phyloP scores from a whole-genome alignment of 2,888 invertebrate genomes.

The Brachyopa scutellaris region DNA sequence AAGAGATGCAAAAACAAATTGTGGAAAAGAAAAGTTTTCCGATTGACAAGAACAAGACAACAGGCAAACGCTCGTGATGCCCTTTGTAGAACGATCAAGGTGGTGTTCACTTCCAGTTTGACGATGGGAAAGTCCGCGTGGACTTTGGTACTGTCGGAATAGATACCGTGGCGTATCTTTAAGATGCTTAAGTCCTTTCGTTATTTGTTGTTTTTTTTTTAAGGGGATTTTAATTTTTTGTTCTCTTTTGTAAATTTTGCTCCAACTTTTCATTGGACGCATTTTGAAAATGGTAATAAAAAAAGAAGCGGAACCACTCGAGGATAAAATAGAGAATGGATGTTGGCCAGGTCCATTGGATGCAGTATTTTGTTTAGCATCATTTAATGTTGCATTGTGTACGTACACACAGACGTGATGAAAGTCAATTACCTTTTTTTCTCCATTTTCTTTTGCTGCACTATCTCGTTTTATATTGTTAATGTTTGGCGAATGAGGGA shows the following conservation, averaged over 20 bases:
- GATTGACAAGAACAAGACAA: slow-evolving; percentile 33
- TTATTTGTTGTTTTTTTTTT: slow-evolving; percentile 16
- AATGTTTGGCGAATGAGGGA: background rate
- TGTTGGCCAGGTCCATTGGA: slow-evolving; percentile 27
- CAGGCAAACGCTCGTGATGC: slow-evolving; percentile 10
- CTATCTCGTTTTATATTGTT: slow-evolving; percentile 28
- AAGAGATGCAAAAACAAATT: background rate
- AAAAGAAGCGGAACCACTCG: slow-evolving; percentile 36
- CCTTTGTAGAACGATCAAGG: slow-evolving; percentile 3
- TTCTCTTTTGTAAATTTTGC: background rate
- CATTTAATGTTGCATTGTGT: slow-evolving; percentile 20
- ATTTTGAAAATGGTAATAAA: slow-evolving; percentile 48
- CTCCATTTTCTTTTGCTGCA: slow-evolving; percentile 4
- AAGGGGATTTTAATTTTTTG: background rate
- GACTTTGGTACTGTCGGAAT: slow-evolving; percentile 45
- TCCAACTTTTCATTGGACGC: slow-evolving; percentile 1
- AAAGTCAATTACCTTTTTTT: slow-evolving; percentile 59
- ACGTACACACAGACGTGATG: slow-evolving; percentile 12
- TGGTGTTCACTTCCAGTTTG: slow-evolving; percentile 14
- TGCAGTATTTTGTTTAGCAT: slow-evolving; percentile 17
- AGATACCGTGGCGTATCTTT: background rate
- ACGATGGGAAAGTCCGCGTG: slow-evolving; percentile 37
- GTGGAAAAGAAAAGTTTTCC: slow-evolving; percentile 25
- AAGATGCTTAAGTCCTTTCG: slow-evolving; percentile 19
- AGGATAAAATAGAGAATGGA: slow-evolving; percentile 5